A percentile compares a stretch with the other conserved stretches of the same genome.
phyloP scores from a whole-genome alignment of 2,888 invertebrate species.

The Camptogramma bilineatum region DNA sequence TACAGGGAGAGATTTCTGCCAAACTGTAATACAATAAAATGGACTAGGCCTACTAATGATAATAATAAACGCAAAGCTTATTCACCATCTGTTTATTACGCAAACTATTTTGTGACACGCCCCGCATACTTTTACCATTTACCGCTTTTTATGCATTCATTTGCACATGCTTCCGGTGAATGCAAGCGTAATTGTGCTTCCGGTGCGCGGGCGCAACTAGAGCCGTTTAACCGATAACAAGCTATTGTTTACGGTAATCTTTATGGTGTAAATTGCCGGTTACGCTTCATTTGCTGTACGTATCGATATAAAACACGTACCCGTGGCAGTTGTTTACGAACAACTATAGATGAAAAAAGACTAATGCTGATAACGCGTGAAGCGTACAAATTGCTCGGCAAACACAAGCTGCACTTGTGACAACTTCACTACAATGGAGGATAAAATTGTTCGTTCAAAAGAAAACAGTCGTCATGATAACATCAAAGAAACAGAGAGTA shows the following conservation, averaged over 20 bases:
- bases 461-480: background rate
- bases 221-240: conserved; percentile 40
- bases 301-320: conserved; percentile 21
- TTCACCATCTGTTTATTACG: background rate
- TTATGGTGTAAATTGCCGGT: conserved; percentile 41
- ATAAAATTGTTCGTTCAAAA: background rate
- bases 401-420: conserved; percentile 19
- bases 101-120: conserved; percentile 1
- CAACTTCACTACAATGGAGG: conserved; percentile 15
- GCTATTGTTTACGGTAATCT: conserved; percentile 45
- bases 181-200: conserved; percentile 43
- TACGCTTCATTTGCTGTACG: conserved; percentile 43
- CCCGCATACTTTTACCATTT: conserved; percentile 29
- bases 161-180: conserved; percentile 44
- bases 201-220: conserved; percentile 42
- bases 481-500: background rate
- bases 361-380: conserved; percentile 14
- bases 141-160: conserved; percentile 35
- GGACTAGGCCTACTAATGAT: background rate
- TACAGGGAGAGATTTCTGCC: too few species aligned
- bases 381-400: conserved; percentile 21
- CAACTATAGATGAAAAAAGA: conserved; percentile 15
- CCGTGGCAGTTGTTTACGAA: conserved; percentile 16
- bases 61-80: background rate
- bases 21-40: too few species aligned